Conservation (phyloP, 2,888 invertebrate species). For the Malachius bipustulatus region DNA sequence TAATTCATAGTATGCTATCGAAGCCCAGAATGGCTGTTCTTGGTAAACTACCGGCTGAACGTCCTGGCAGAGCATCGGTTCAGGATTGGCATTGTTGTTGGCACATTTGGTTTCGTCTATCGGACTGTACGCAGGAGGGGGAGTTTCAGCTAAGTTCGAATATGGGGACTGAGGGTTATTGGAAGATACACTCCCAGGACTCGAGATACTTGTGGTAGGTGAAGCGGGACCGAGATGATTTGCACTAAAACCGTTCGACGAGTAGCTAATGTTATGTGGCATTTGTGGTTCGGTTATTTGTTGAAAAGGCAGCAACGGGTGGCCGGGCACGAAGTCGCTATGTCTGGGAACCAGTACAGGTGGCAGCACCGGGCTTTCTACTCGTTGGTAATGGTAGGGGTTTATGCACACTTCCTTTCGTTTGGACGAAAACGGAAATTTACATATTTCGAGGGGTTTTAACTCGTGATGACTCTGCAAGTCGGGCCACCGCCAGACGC, state of each 20-base stretch:
- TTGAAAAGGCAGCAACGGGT: constrained; percentile 76
- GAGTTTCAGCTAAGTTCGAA: constrained; percentile 75
- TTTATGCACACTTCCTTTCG: constrained; percentile 99
- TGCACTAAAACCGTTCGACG: constrained; percentile 63
- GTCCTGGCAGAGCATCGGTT: constrained; percentile 43
- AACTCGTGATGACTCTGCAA: constrained; percentile 94
- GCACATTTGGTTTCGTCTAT: constrained; percentile 61
- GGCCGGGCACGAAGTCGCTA: constrained; percentile 88
- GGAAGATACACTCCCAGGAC: constrained; percentile 48
- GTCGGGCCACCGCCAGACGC: constrained; percentile 98
- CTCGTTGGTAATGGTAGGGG: constrained; percentile 96
- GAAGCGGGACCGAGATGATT: constrained; percentile 45
- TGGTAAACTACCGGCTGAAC: constrained; percentile 82
- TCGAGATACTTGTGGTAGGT: constrained; percentile 50
- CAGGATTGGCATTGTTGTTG: constrained; percentile 34
- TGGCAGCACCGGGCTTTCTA: constrained; percentile 93
- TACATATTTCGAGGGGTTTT: constrained; percentile 84
- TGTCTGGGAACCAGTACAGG: constrained; percentile 96
- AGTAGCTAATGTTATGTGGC: constrained; percentile 89
- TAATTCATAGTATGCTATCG: constrained; percentile 95
- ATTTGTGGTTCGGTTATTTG: constrained; percentile 70
- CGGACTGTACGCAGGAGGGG: constrained; percentile 89
- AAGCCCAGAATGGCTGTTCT: constrained; percentile 95
- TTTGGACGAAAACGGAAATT: constrained; percentile 94
- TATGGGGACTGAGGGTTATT: constrained; percentile 57